Conservation (phyloP, 2,797 vertebrate genomes). For the Parauchenoglanis ngamensis region DNA sequence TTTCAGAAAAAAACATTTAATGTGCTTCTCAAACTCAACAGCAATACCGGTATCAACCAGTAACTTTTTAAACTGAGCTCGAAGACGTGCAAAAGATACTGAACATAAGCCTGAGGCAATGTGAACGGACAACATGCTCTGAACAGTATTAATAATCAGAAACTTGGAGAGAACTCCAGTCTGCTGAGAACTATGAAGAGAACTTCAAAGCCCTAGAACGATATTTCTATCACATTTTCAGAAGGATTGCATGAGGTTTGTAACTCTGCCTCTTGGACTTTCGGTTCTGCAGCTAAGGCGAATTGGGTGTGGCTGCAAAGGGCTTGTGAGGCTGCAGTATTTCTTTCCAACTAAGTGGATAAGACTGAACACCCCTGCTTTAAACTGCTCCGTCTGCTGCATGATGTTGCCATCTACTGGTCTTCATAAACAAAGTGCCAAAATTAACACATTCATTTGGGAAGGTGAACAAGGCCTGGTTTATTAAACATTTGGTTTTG, state of each 20-base stretch:
- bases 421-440: neutral
- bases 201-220: neutral
- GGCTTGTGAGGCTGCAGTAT: neutral
- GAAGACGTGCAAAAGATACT: neutral
- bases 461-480: constrained; percentile 2
- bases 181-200: neutral
- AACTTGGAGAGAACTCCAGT: neutral
- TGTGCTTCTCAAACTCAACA: neutral
- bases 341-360: neutral
- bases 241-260: neutral
- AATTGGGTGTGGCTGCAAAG: neutral
- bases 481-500: constrained; percentile 24
- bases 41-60: neutral
- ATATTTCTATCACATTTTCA: neutral
- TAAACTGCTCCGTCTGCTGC: constrained; percentile 18
- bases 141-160: neutral
- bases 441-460: neutral
- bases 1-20: neutral
- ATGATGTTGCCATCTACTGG: constrained; percentile 50
- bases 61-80: neutral
- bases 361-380: neutral
- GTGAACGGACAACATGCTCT: neutral
- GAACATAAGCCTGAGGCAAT: neutral
- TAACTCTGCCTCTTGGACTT: neutral
- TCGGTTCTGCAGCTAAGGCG: neutral